These are phyloP conservation scores for Aptenodytes forsteri DNA, from an alignment of 2,113 vertebrate genomes.

Conservation along the genomic window DNA sequence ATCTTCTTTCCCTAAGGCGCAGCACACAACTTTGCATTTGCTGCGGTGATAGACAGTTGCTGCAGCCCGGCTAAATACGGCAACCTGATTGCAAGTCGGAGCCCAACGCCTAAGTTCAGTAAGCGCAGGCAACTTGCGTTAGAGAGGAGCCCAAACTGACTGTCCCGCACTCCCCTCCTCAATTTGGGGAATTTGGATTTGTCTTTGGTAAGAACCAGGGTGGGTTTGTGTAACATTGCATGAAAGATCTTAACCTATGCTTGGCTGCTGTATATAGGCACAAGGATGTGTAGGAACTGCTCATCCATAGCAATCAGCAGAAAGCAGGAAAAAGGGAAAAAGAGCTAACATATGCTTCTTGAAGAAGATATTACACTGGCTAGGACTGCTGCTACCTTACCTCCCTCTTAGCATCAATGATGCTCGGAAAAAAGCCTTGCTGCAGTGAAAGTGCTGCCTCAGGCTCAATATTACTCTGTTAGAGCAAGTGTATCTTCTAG, in stretches of 20 bases:
- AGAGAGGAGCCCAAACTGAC: not conserved
- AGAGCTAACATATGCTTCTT: not conserved
- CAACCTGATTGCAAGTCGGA: not conserved
- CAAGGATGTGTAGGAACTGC: not conserved
- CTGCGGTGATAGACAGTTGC: not conserved
- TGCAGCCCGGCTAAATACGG: not conserved
- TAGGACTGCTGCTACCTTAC: not conserved
- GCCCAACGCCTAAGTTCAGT: not conserved
- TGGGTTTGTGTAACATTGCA: not conserved
- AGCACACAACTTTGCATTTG: not conserved
- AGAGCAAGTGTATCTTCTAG: not conserved
- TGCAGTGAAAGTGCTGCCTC: not conserved
- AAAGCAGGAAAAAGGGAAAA: not conserved
- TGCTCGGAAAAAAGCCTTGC: not conserved
- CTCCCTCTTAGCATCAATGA: not conserved
- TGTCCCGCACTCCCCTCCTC: fast-evolving
- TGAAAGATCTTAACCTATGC: not conserved
- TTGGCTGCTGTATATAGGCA: not conserved
- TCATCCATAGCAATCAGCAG: not conserved
- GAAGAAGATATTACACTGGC: not conserved
- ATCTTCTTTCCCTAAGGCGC: not conserved
- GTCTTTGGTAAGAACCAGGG: not conserved
- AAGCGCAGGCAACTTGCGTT: not conserved
- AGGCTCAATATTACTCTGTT: not conserved
- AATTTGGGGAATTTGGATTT: not conserved